These are phyloP conservation scores for Bombylius discolor DNA, from an alignment of 2,888 invertebrate species.

Conservation along the genomic window DNA sequence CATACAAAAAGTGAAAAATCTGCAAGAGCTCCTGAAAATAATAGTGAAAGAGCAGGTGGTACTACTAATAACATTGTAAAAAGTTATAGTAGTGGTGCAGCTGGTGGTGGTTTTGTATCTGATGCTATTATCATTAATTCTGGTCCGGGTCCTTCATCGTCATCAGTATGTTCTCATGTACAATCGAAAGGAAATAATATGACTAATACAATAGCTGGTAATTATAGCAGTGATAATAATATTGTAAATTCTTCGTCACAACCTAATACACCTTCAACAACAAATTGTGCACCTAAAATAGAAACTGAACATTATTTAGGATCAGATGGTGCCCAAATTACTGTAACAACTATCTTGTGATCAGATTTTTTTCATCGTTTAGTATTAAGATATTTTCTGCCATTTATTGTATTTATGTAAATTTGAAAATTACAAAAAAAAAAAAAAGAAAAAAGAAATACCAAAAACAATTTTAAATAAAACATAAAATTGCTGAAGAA, in stretches of 20 bases:
- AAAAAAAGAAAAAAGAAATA: no score
- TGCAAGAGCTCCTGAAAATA: slow-evolving; percentile 12
- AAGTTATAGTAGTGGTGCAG: not conserved
- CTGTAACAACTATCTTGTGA: slow-evolving; percentile 36
- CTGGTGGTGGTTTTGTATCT: no score
- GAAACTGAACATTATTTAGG: slow-evolving; percentile 29
- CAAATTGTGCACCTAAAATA: slow-evolving; percentile 18
- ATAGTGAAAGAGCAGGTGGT: slow-evolving; percentile 2
- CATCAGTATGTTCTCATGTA: no score
- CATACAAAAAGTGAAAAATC: not conserved
- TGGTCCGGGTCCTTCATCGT: no score
- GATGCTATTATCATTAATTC: no score
- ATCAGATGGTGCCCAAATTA: slow-evolving; percentile 29
- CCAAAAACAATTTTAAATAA: no score
- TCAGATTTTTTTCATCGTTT: slow-evolving; percentile 12
- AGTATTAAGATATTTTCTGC: no score
- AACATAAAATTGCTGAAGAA: no score
- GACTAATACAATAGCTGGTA: not conserved
- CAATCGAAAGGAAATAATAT: no score
- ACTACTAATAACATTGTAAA: slow-evolving; percentile 14
- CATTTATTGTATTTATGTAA: no score
- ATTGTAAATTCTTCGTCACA: not conserved
- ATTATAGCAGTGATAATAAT: not conserved
- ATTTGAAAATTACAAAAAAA: no score
- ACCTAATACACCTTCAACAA: slow-evolving; percentile 10